These are phyloP conservation scores for Vesta saturnalis DNA, from an alignment of 2,888 invertebrate species.

Conservation along the genomic window DNA sequence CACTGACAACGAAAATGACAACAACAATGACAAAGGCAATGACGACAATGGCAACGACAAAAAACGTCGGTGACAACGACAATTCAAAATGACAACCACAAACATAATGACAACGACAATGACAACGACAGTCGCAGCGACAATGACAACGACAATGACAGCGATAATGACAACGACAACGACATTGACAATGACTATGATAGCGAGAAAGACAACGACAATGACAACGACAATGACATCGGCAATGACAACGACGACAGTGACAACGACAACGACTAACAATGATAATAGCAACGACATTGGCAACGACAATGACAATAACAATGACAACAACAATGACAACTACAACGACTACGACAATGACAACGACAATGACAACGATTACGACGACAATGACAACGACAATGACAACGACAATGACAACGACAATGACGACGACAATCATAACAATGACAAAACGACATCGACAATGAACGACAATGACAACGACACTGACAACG, in stretches of 20 bases:
- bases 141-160: background rate
- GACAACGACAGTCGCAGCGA: too few relatives aligned
- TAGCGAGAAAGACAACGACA: background rate
- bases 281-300: background rate
- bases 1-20: background rate
- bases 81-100: background rate
- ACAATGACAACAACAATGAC: background rate
- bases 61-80: background rate
- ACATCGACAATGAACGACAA: background rate
- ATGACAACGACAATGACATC: background rate
- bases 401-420: background rate
- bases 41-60: too few relatives aligned
- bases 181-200: background rate
- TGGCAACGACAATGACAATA: background rate
- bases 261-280: background rate
- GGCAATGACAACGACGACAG: background rate
- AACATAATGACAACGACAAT: background rate
- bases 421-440: background rate
- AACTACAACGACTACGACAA: background rate
- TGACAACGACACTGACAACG: background rate
- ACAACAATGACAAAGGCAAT: conserved; percentile 3
- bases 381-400: background rate
- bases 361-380: background rate
- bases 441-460: background rate
- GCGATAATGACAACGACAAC: background rate